A percentile compares a stretch with the other conserved stretches of the same genome.
Conservation (phyloP, 2,113 vertebrate genomes). For the Lasiurus borealis region DNA sequence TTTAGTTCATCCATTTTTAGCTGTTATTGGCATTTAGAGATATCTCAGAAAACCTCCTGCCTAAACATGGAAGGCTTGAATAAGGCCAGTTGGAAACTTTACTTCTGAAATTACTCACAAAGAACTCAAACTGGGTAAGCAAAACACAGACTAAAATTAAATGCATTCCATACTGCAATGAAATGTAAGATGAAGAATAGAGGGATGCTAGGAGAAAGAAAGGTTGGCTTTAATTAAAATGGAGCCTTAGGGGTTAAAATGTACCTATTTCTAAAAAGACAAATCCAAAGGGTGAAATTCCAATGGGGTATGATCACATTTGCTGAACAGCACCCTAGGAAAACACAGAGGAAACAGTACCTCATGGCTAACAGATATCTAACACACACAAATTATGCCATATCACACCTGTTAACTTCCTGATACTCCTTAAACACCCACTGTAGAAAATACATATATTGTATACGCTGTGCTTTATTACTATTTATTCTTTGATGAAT, state of each 20-base stretch:
- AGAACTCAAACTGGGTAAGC: constrained; percentile 55
- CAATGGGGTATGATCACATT: constrained; percentile 44
- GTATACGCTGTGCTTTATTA: not conserved
- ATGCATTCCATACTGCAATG: not conserved
- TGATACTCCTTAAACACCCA: not conserved
- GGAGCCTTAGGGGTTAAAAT: constrained; percentile 66
- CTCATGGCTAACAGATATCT: not conserved
- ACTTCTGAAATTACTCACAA: constrained; percentile 67
- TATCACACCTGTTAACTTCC: not conserved
- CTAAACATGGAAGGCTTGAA: constrained; percentile 51
- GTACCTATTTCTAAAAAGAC: constrained; percentile 58
- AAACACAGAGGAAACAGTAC: not conserved
- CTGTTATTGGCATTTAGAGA: not conserved
- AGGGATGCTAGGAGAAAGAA: constrained; percentile 9
- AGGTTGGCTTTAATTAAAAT: constrained; percentile 70
- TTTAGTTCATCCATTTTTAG: constrained; percentile 54
- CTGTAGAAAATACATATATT: not conserved
- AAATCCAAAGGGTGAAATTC: constrained; percentile 63
- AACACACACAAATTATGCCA: not conserved
- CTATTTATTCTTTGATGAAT: not conserved
- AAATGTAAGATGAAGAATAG: constrained; percentile 35
- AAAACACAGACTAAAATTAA: constrained; percentile 45
- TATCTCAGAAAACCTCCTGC: constrained; percentile 10
- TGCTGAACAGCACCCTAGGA: not conserved
- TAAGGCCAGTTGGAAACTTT: constrained; percentile 48